Percentiles rank a stretch among this genome's conserved stretches.
These are phyloP conservation scores for Dendrolimus punctatus DNA, from an alignment of 1,140 invertebrate species.

Conservation along the genomic window DNA sequence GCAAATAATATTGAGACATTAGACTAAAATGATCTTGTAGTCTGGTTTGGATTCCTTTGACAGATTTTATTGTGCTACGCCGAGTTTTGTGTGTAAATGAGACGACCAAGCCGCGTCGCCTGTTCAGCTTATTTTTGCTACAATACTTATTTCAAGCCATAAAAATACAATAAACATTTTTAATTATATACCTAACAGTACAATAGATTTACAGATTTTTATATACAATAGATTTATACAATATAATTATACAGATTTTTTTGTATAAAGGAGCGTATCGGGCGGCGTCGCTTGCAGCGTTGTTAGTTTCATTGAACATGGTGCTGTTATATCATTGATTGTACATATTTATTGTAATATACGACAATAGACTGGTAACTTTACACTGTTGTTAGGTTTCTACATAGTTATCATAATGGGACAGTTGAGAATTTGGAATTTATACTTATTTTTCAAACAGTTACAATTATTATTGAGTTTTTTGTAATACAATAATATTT, in stretches of 20 bases:
- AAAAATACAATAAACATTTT: slow-evolving; percentile 18
- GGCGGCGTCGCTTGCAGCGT: slow-evolving; percentile 34
- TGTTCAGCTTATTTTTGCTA: slow-evolving; percentile 65
- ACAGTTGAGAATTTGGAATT: slow-evolving; percentile 13
- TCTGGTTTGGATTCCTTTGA: slow-evolving; percentile 67
- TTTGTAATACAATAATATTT: too few species aligned
- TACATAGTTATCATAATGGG: slow-evolving; percentile 55
- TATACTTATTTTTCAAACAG: neutral
- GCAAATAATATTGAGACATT: slow-evolving; percentile 50
- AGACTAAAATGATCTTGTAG: slow-evolving; percentile 68
- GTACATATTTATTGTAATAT: slow-evolving; percentile 70
- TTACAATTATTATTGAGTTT: neutral
- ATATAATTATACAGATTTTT: slow-evolving; percentile 58
- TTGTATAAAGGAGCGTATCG: slow-evolving; percentile 48
- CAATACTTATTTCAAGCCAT: slow-evolving; percentile 32
- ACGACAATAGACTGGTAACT: slow-evolving; percentile 69
- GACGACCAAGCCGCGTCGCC: slow-evolving; percentile 36
- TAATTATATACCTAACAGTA: slow-evolving; percentile 36
- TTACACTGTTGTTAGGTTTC: slow-evolving; percentile 70
- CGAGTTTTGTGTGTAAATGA: slow-evolving; percentile 27
- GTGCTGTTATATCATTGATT: slow-evolving; percentile 68
- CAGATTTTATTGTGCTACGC: slow-evolving; percentile 59
- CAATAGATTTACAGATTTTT: slow-evolving; percentile 65
- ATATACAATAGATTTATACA: slow-evolving; percentile 66
- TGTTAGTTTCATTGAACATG: slow-evolving; percentile 57